These are phyloP conservation scores for Amiota communis DNA, from an alignment of 2,888 invertebrate species.

Conservation along the genomic window DNA sequence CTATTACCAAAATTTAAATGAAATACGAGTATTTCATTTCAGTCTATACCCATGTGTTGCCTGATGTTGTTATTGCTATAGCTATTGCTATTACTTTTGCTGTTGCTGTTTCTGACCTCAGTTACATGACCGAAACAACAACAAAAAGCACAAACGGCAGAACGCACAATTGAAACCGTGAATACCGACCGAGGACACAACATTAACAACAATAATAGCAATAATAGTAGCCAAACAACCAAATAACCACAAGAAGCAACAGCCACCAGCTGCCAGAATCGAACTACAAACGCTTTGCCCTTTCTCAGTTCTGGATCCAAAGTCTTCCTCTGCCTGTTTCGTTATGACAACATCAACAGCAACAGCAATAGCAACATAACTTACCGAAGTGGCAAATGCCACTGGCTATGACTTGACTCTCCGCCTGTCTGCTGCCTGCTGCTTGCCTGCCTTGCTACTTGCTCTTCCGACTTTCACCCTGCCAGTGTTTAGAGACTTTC, in stretches of 20 bases:
- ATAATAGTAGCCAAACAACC: not conserved
- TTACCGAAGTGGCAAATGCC: not conserved
- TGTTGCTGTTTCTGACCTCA: constrained; percentile 5
- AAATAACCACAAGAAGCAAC: not conserved
- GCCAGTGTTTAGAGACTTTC: no score
- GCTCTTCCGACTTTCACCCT: no score
- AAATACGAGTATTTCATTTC: no score
- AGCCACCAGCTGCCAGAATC: not conserved
- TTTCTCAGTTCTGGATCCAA: no score
- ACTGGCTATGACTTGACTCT: not conserved
- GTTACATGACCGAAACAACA: not conserved
- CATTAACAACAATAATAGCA: not conserved
- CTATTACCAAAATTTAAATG: no score
- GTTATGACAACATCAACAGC: not conserved
- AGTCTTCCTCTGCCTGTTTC: no score
- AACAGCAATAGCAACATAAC: constrained; percentile 3
- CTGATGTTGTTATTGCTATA: not conserved
- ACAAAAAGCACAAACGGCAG: not conserved
- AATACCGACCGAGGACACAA: no score
- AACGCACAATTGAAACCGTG: not conserved
- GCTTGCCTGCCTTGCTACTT: not conserved
- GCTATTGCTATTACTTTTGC: not conserved
- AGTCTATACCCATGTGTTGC: not conserved
- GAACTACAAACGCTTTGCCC: no score
- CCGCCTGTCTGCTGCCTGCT: not conserved